Evolutionary conservation across 2,113 vertebrate genomes (phyloP).

Genomic region (Marcusenius ussheri): DNA sequence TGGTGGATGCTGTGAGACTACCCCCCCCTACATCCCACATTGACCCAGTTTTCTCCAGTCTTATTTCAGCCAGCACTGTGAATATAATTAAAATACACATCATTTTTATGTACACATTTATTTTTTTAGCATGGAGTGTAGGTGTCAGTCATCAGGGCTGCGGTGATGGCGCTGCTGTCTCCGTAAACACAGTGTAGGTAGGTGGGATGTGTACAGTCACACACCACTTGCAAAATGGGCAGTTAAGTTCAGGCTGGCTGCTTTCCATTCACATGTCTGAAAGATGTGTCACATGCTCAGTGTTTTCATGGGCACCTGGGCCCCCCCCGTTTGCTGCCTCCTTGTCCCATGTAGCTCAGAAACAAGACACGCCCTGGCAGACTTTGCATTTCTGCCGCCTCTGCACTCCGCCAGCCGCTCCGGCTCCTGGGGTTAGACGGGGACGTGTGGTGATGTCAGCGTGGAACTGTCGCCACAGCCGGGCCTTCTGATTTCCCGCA

Average conservation of each 20-base stretch:
- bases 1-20: background rate
- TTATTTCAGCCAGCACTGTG: background rate
- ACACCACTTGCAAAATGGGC: background rate
- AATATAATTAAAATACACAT: background rate
- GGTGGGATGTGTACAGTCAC: background rate
- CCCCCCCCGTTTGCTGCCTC: background rate
- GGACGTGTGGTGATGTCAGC: background rate
- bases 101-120: background rate
- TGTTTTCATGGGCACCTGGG: background rate
- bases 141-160: background rate
- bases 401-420: background rate
- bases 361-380: background rate
- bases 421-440: background rate
- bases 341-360: background rate
- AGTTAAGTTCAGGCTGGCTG: background rate
- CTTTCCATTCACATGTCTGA: background rate
- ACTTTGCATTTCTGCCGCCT: background rate
- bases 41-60: background rate
- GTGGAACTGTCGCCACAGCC: background rate
- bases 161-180: background rate
- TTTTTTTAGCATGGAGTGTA: background rate
- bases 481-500: background rate
- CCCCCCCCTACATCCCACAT: background rate
- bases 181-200: background rate
- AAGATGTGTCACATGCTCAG: background rate